Conservation (phyloP, 2,888 invertebrate species). For the Mythimna pallens region DNA sequence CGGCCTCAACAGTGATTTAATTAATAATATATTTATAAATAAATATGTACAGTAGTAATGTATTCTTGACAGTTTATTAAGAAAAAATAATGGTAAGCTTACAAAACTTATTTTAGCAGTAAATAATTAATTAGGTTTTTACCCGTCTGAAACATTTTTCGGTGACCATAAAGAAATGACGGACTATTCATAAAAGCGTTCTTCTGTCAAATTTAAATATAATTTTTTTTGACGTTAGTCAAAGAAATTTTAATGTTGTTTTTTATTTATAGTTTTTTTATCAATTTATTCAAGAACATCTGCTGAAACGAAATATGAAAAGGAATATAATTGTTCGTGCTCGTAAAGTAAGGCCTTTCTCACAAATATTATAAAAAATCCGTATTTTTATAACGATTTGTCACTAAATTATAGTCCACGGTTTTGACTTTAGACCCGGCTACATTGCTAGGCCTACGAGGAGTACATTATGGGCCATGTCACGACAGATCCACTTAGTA, state of each 20-base stretch:
- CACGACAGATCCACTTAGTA: too few species aligned
- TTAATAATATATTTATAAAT: too few species aligned
- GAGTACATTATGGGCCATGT: too few species aligned
- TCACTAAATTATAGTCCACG: not conserved
- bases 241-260: conserved; percentile 22
- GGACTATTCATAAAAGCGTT: conserved; percentile 26
- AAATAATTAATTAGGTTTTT: too few species aligned
- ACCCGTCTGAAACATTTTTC: not conserved
- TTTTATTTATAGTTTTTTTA: conserved; percentile 13
- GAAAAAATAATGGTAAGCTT: too few species aligned
- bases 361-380: not conserved
- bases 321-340: conserved; percentile 8
- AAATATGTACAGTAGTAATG: too few species aligned
- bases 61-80: too few species aligned
- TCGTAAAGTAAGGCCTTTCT: conserved; percentile 32
- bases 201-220: conserved; percentile 57
- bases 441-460: too few species aligned
- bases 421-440: too few species aligned
- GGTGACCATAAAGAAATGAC: not conserved
- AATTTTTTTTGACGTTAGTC: conserved; percentile 44
- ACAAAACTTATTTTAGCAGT: too few species aligned
- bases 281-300: conserved; percentile 11
- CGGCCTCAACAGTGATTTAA: too few species aligned
- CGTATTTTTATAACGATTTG: not conserved
- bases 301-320: conserved; percentile 29